These are phyloP conservation scores for Nycteola revayana DNA, from an alignment of 2,888 invertebrate species.

Conservation along the genomic window DNA sequence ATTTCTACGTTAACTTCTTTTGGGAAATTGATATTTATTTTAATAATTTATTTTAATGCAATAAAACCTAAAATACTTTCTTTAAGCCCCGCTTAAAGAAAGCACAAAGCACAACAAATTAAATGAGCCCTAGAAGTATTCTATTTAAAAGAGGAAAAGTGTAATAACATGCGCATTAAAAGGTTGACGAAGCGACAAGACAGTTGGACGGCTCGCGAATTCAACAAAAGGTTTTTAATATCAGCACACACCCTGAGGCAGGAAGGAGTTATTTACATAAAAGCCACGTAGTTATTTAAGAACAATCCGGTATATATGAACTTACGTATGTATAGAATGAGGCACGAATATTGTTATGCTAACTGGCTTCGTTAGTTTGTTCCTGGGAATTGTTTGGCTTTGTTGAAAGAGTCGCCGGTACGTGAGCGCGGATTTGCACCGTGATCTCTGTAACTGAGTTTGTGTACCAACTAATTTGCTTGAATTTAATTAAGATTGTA, in stretches of 20 bases:
- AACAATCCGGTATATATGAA: conserved; percentile 60
- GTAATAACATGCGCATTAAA: conserved; percentile 15
- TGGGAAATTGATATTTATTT: too few species aligned
- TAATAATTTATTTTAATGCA: too few species aligned
- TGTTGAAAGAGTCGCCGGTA: conserved; percentile 59
- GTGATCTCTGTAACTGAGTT: conserved; percentile 50
- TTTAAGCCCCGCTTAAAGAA: too few species aligned
- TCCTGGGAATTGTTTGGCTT: conserved; percentile 72
- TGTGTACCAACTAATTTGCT: conserved; percentile 53
- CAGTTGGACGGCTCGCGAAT: conserved; percentile 45
- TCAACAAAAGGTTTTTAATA: conserved; percentile 77
- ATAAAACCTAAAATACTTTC: too few species aligned
- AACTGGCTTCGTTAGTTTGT: conserved; percentile 80
- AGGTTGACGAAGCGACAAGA: conserved; percentile 42
- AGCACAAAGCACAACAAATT: too few species aligned
- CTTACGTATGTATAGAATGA: conserved; percentile 40
- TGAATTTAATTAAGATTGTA: conserved; percentile 42
- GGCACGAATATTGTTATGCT: conserved; percentile 77
- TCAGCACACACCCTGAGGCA: conserved; percentile 67
- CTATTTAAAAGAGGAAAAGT: conserved; percentile 7
- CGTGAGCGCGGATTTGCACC: conserved; percentile 57
- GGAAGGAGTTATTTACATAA: conserved; percentile 71
- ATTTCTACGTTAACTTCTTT: too few species aligned
- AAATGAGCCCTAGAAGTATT: too few species aligned
- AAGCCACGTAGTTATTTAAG: conserved; percentile 68